phyloP scores from a whole-genome alignment of 2,113 vertebrate genomes.

The Microcebus ravelobensis region DNA sequence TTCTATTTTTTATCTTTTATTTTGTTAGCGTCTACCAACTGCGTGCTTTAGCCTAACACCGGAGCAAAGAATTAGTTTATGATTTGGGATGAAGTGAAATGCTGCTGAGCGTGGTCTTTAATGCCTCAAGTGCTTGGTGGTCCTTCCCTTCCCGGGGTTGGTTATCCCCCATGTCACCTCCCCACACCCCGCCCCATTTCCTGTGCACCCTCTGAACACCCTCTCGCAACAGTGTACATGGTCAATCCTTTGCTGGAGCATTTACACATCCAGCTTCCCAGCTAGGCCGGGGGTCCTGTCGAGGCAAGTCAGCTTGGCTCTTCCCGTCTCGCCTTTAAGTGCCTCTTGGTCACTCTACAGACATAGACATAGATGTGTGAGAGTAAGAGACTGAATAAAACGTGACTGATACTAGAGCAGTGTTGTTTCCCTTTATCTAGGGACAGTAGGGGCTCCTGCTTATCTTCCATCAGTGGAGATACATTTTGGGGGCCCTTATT shows the following conservation, averaged over 20 bases:
- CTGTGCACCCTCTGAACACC: rapidly evolving
- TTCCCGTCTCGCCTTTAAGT: background rate
- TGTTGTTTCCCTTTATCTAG: background rate
- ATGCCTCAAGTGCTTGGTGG: too few relatives aligned
- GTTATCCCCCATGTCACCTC: background rate
- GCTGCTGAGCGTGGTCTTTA: background rate
- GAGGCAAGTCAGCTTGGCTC: background rate
- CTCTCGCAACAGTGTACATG: rapidly evolving
- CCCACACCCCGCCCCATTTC: rapidly evolving
- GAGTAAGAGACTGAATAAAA: background rate
- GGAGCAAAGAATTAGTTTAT: background rate
- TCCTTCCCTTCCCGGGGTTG: background rate
- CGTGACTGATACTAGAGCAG: background rate
- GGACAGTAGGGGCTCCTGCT: background rate
- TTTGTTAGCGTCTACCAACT: background rate
- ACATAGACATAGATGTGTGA: too few relatives aligned
- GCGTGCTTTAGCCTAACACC: background rate
- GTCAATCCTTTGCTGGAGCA: rapidly evolving
- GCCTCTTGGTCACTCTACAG: background rate
- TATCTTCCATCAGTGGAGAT: background rate
- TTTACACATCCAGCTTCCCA: background rate
- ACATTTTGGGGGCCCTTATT: background rate
- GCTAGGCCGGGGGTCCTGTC: too few relatives aligned
- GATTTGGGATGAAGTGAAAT: background rate
- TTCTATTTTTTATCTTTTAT: background rate